phyloP scores from a whole-genome alignment of 2,888 invertebrate genomes.

The Caradrina clavipalpis region DNA sequence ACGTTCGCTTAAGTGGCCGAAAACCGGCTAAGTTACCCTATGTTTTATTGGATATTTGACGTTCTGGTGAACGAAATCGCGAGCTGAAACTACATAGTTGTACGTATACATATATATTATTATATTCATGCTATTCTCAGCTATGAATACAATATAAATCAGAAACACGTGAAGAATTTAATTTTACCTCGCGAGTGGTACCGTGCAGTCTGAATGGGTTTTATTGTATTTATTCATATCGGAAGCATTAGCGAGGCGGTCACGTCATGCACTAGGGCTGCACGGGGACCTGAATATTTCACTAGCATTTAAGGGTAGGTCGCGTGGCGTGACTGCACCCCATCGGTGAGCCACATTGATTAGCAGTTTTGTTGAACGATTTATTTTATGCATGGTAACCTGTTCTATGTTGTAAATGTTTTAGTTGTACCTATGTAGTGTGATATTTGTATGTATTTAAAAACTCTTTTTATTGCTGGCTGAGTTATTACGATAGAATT shows the following conservation, averaged over 20 bases:
- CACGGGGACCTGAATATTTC: slow-evolving; percentile 38
- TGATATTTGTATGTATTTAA: not conserved
- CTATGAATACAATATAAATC: slow-evolving; percentile 11
- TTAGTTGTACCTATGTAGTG: not conserved
- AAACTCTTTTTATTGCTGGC: too few relatives aligned
- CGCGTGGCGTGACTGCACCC: slow-evolving; percentile 23
- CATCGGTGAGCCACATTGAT: slow-evolving; percentile 7
- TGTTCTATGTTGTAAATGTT: not conserved
- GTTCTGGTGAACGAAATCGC: too few relatives aligned
- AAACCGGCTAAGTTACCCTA: too few relatives aligned
- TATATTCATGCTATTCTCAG: slow-evolving; percentile 7
- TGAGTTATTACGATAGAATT: too few relatives aligned
- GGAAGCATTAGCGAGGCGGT: slow-evolving; percentile 15
- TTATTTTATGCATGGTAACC: slow-evolving; percentile 3
- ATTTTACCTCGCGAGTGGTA: slow-evolving; percentile 13
- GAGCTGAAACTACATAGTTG: too few relatives aligned
- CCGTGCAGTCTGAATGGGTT: slow-evolving; percentile 36
- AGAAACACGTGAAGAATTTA: slow-evolving; percentile 22
- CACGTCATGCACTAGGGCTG: slow-evolving; percentile 51
- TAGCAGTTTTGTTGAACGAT: slow-evolving; percentile 21
- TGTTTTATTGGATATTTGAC: too few relatives aligned
- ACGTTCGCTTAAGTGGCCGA: too few relatives aligned
- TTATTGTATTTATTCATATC: slow-evolving; percentile 7
- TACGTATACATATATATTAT: not conserved
- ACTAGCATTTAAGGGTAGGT: slow-evolving; percentile 19